Evolutionary conservation across 2,888 invertebrate species (phyloP), one percentile per base, ranked within the genome.

Genomic region (Ramazzottius varieornatus): DNA sequence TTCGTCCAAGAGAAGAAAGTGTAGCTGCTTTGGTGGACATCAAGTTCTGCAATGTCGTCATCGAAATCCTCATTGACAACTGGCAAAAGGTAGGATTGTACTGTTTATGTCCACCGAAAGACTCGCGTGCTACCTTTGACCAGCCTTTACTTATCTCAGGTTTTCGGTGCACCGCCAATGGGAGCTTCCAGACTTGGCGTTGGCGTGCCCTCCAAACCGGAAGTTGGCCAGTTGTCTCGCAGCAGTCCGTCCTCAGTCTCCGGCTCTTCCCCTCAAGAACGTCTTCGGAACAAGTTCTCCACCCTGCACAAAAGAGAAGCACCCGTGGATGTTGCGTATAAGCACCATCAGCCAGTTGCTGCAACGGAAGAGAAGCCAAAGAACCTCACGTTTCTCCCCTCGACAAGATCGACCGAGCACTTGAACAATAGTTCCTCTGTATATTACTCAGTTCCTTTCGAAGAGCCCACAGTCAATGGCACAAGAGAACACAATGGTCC

Each of bases 1-100:
- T 98, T 75, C 82, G 94, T 67, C 88, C 94, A 2, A 86, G 89
- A 79, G 89, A 92, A 75, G 94, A 96, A 80, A 90, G 93, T 8
- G 89, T 98, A 67, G 93, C 96, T 67, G 90, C 93, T 73, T 94
- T 98, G 73, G 86, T 96, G 82, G 93, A 98, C 78, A 88, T 96
- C 71, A 98, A 98, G 80, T 98, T 96, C 81, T 92, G 91, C 80
- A 96, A 96, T 79, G 89, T 96, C 73, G 89, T 96, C 69, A 91
- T 96, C 66, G 94, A 96, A 80, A 88, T 94, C 74, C 81, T 96
- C 69, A 88, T 96, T 67, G 87, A 88, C 71, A 86, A 89, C 77
- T 86, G 84, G 75, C 84, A 86, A 66, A 82, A 82, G 76, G 84
- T 85, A 71, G 32, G 33, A 8, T 32, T 4, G 8, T 29, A 8